phyloP scores from a whole-genome alignment of 2,888 invertebrate genomes.

The Criorhina ranunculi region DNA sequence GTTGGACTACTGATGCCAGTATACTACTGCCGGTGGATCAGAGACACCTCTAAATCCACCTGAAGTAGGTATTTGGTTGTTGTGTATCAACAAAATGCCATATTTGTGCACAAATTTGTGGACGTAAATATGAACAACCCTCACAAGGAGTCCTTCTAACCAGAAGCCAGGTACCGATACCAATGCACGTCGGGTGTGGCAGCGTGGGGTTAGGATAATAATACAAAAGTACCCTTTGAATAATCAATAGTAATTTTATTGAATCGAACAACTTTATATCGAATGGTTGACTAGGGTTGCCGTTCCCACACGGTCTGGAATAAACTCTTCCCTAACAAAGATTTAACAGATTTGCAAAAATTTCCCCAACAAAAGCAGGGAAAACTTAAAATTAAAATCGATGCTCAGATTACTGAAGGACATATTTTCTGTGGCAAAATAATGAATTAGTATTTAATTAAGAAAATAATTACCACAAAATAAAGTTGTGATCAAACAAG shows the following conservation, averaged over 20 bases:
- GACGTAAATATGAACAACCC: slow-evolving; percentile 66
- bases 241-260: slow-evolving; percentile 77
- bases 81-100: slow-evolving; percentile 76
- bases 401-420: neutral
- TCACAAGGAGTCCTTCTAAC: slow-evolving; percentile 44
- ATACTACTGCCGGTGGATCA: slow-evolving; percentile 35
- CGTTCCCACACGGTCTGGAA: neutral
- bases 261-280: slow-evolving; percentile 72
- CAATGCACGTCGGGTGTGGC: slow-evolving; percentile 7
- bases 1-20: slow-evolving; percentile 30
- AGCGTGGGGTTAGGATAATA: slow-evolving; percentile 49
- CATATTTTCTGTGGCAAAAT: slow-evolving; percentile 19
- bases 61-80: slow-evolving; percentile 66
- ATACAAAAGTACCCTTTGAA: slow-evolving; percentile 73
- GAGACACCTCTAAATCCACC: slow-evolving; percentile 73
- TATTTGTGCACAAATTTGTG: slow-evolving; percentile 76
- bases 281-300: slow-evolving; percentile 35
- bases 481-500: slow-evolving; percentile 39
- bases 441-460: slow-evolving; percentile 62
- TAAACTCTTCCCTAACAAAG: neutral
- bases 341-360: slow-evolving; percentile 16
- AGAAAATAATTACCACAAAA: slow-evolving; percentile 51
- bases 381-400: slow-evolving; percentile 30
- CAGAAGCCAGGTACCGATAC: slow-evolving; percentile 33
- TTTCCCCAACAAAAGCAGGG: neutral